These are phyloP conservation scores for Cyclargus thomasi DNA, from an alignment of 1,140 invertebrate species.

Conservation along the genomic window DNA sequence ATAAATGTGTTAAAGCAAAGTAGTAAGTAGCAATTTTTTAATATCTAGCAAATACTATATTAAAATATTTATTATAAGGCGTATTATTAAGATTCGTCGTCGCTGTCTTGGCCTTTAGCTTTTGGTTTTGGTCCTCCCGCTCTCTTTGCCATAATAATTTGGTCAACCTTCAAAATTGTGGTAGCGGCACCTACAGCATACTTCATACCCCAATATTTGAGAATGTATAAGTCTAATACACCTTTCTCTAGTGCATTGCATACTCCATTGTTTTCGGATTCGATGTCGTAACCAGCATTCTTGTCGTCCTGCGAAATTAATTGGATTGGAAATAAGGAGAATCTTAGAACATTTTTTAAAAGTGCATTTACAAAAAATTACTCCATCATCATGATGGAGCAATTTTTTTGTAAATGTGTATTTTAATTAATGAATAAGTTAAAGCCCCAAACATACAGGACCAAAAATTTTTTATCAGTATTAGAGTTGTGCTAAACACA, in stretches of 20 bases:
- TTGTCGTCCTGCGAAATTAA: conserved; percentile 79
- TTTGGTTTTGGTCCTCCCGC: conserved; percentile 95
- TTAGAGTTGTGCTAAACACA: background rate
- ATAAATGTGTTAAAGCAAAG: conserved; percentile 21
- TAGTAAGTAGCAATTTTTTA: conserved; percentile 9
- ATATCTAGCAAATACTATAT: conserved; percentile 24
- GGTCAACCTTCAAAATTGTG: conserved; percentile 97
- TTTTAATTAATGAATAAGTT: too few relatives aligned
- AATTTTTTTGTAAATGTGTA: background rate
- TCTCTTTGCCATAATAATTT: conserved; percentile 98
- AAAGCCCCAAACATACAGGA: too few relatives aligned
- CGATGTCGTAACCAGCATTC: conserved; percentile 92
- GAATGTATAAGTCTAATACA: conserved; percentile 90
- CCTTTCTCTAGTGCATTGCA: conserved; percentile 84
- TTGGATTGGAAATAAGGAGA: too few relatives aligned
- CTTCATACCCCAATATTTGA: conserved; percentile 95
- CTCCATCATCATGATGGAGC: background rate
- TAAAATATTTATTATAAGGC: conserved; percentile 15
- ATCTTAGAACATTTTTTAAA: too few relatives aligned
- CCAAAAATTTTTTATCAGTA: too few relatives aligned
- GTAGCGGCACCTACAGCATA: conserved; percentile 95
- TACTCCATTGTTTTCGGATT: conserved; percentile 81
- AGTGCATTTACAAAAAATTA: too few relatives aligned
- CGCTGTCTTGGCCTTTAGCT: conserved; percentile 77
- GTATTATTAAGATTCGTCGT: conserved; percentile 79